phyloP scores from a whole-genome alignment of 1,140 invertebrate genomes.

The Pseudomyrmex dendroicus region DNA sequence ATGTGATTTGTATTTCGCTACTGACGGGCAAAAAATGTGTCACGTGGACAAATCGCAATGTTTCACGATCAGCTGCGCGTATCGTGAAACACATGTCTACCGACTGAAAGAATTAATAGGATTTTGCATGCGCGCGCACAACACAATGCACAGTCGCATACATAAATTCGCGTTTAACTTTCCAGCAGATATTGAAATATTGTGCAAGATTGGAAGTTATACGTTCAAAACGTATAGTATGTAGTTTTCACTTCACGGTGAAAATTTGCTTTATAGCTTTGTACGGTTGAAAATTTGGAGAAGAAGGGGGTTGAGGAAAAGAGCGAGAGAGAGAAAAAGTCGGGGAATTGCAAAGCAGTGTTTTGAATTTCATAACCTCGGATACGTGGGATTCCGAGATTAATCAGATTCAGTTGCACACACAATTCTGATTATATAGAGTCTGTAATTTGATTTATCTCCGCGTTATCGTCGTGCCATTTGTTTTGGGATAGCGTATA shows the following conservation, averaged over 20 bases:
- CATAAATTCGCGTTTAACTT: conserved; percentile 7
- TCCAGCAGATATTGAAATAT: conserved; percentile 32
- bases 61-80: conserved; percentile 21
- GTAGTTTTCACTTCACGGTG: not conserved
- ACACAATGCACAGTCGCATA: not conserved
- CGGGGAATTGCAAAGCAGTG: conserved; percentile 53
- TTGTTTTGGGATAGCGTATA: conserved; percentile 59
- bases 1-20: not conserved
- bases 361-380: conserved; percentile 56
- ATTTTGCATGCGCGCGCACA: not conserved
- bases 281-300: conserved; percentile 17
- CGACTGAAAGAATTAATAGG: conserved; percentile 34
- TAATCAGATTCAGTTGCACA: conserved; percentile 57
- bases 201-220: conserved; percentile 18
- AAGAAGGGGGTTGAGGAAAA: not conserved
- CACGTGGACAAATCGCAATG: conserved; percentile 1
- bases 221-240: not conserved
- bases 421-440: conserved; percentile 53
- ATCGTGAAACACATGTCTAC: conserved; percentile 29
- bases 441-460: conserved; percentile 59
- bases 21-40: conserved; percentile 22
- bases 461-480: conserved; percentile 55
- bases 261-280: conserved; percentile 19
- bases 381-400: conserved; percentile 44
- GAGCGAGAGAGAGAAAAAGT: conserved; percentile 19